Evolutionary conservation across 1,140 invertebrate species (phyloP).

Genomic region (Phymorhynchus buccinoides): DNA sequence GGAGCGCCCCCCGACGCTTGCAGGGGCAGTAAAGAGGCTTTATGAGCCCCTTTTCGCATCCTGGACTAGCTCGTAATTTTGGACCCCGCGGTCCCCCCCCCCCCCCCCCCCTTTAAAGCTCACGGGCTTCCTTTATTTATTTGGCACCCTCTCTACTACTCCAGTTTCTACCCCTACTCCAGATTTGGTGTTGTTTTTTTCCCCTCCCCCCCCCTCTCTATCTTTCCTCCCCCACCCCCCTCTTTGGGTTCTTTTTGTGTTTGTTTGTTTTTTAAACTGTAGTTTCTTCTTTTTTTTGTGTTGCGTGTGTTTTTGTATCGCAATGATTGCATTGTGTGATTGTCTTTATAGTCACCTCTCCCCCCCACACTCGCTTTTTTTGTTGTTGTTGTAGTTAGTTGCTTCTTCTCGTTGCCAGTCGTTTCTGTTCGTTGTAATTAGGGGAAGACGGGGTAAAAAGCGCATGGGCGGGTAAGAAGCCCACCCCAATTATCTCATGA

Average conservation of each 20-base stretch:
- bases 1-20: background rate
- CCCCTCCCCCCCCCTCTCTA: background rate
- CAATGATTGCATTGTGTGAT: background rate
- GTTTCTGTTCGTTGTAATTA: no score
- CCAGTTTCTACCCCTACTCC: background rate
- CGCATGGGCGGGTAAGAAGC: no score
- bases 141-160: constrained; percentile 10
- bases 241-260: background rate
- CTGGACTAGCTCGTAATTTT: background rate
- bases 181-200: background rate
- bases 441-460: no score
- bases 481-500: no score
- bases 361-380: background rate
- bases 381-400: background rate
- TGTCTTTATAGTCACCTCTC: background rate
- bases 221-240: background rate
- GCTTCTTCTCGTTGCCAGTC: no score
- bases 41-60: constrained; percentile 19
- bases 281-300: background rate
- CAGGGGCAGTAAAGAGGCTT: background rate
- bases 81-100: background rate
- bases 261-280: background rate
- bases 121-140: constrained; percentile 18
- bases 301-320: background rate
- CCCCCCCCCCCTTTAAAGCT: background rate